phyloP scores from a whole-genome alignment of 2,888 invertebrate genomes.

The Sinopyrophorus schimmeli region DNA sequence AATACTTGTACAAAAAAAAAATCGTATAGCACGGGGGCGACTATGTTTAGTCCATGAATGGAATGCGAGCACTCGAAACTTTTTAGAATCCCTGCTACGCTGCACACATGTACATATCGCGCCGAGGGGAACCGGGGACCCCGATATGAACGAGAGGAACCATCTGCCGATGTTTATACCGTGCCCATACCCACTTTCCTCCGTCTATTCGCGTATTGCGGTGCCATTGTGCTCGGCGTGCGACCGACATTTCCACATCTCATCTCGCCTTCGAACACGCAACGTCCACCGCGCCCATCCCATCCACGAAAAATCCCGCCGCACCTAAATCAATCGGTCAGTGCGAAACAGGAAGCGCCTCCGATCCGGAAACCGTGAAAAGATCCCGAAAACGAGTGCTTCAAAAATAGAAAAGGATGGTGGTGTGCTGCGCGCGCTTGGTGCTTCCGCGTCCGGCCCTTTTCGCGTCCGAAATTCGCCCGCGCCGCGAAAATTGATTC shows the following conservation, averaged over 20 bases:
- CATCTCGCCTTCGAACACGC: conserved; percentile 1
- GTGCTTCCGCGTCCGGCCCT: neutral
- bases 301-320: too few species aligned
- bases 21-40: too few species aligned
- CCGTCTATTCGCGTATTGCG: conserved; percentile 29
- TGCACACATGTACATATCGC: conserved; percentile 39
- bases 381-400: too few species aligned
- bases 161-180: conserved; percentile 41
- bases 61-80: conserved; percentile 1
- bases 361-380: too few species aligned
- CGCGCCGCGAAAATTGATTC: too few species aligned
- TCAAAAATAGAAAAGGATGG: conserved; percentile 23
- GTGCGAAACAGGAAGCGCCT: conserved; percentile 26
- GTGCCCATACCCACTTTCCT: conserved; percentile 34
- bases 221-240: conserved; percentile 16
- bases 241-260: conserved; percentile 14
- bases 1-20: too few species aligned
- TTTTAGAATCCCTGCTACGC: conserved; percentile 17
- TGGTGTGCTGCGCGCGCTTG: neutral
- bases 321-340: neutral
- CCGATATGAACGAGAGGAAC: conserved; percentile 38
- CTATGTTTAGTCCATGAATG: too few species aligned
- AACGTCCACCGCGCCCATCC: neutral
- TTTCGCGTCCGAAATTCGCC: neutral
- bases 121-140: conserved; percentile 35